Evolutionary conservation across 2,113 vertebrate genomes (phyloP).

Genomic region (Pachypanchax playfairii): DNA sequence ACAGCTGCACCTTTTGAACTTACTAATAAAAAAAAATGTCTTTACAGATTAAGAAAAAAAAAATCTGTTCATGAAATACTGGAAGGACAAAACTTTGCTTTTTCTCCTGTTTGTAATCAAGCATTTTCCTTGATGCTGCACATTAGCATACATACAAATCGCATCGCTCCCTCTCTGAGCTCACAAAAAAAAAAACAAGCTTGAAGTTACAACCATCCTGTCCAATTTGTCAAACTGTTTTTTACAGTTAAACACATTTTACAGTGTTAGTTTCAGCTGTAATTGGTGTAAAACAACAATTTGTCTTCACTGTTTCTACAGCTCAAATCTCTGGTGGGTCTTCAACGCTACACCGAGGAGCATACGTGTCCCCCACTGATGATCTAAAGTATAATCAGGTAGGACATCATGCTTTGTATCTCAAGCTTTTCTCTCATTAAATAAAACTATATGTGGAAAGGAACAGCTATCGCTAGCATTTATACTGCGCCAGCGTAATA

Average conservation of each 20-base stretch:
- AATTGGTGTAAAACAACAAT: background rate
- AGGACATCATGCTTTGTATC: constrained; percentile 5
- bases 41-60: too few relatives aligned
- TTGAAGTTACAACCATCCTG: background rate
- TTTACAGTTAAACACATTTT: background rate
- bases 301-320: constrained; percentile 53
- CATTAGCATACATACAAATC: too few relatives aligned
- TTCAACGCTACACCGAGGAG: constrained; percentile 94
- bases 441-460: background rate
- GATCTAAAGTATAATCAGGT: constrained; percentile 99
- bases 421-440: background rate
- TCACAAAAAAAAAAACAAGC: background rate
- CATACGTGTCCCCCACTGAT: constrained; percentile 92
- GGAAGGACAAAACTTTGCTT: too few relatives aligned
- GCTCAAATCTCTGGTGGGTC: constrained; percentile 90
- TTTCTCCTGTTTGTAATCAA: too few relatives aligned
- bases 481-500: too few relatives aligned
- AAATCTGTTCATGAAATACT: too few relatives aligned
- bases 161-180: background rate
- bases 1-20: too few relatives aligned
- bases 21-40: too few relatives aligned
- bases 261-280: background rate
- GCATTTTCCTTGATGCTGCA: too few relatives aligned
- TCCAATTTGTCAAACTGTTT: background rate
- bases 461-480: too few relatives aligned